Evolutionary conservation across 1,140 invertebrate species (phyloP), one percentile per base, ranked within the genome.

Genomic region (Caenorhabditis inopinata): DNA sequence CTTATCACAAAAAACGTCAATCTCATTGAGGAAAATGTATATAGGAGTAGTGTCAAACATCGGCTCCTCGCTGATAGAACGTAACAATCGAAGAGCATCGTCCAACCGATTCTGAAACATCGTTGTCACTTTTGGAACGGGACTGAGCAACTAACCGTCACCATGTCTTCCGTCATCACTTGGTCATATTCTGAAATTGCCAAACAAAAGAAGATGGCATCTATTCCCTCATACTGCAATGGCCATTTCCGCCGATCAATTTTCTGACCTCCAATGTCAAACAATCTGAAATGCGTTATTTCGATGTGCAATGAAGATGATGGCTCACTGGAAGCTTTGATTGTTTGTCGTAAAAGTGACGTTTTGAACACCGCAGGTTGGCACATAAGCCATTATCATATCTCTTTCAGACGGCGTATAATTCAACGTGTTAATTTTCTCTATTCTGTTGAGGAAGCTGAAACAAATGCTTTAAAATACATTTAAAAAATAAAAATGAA

Each of bases 101-200:
- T 53, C 46, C 16, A 82, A 35, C 16, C 80, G 75, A 79, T 82
- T 82, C 80, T 80, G 46, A 79, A 79, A 45, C 14, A 42, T 42
- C 5, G 38, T 7, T 42, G 5, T 14, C 38, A 7, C 38, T 42
- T 42, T 7, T 14, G 38, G 14, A 42, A 14, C 14, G 5, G 5
- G 38, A 42, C n/a, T 42, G 23, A 77, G 18, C 6, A 2, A 27
- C 47, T 47, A 46, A 83, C 81, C 74, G 80, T 82, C 38, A 45
- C 46, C 38, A 25, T 21, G 38, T 83, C 81, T 32, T 83, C 81
- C 16, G 18, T 53, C 78, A 83, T 80, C 46, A 77, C 51, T 47
- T 83, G 81, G 27, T 83, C 80, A 42, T 83, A 83, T 46, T 83
- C 81, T 1, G 78, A 81, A n/a, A 83, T 76, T 0, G 81, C 81